Base-by-base conservation (phyloP, 2,113 vertebrate species). In the Nanorana parkeri region DNA sequence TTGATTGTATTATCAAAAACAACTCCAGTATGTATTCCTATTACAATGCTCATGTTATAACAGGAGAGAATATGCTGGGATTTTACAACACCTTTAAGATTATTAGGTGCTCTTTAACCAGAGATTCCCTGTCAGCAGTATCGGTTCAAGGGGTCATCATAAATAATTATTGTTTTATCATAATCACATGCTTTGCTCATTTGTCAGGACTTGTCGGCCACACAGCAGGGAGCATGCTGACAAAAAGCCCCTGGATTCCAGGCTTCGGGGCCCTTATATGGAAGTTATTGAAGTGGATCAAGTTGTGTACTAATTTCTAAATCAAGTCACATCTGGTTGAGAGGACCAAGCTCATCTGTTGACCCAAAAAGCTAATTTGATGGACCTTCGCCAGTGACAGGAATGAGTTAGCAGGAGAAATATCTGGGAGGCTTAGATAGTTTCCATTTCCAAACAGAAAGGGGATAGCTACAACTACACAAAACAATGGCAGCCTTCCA, bases 361-460 rank as follows among this genome's bases (percentile, higher is more conserved):
- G 58, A 81, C 68, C 79, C 26, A 81, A 58, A 73, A 81, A 36
- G 58, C 58, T 54, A 65, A 73, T 29, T 64, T 52, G 5, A 63
- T 81, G 79, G 79, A 81, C 69, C 51, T 29, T 29, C 54, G 68
- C 79, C 79, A 81, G 64, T 26, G 5, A 41, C 21, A 32, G 68
- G 51, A 41, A 79, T 72, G 79, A 81, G 23, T 68, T 81, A 54
- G 41, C 58, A 32, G 23, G 58, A 81, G 41, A 73, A 81, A 55
- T 72, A 64, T 72, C 36, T 78, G 41, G 79, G 79, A 73, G 26
- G 79, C 58, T 73, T 73, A 23, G 17, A 64, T 13, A 72, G 60
- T 81, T 81, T 81, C 78, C 78, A 81, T 55, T 55, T 81, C 60
- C 79, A 73, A 72, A 63, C 17, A 58, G 58, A 64, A 81, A 81